These are phyloP conservation scores for Bucco capensis DNA, from an alignment of 2,113 vertebrate species.

Conservation along the genomic window DNA sequence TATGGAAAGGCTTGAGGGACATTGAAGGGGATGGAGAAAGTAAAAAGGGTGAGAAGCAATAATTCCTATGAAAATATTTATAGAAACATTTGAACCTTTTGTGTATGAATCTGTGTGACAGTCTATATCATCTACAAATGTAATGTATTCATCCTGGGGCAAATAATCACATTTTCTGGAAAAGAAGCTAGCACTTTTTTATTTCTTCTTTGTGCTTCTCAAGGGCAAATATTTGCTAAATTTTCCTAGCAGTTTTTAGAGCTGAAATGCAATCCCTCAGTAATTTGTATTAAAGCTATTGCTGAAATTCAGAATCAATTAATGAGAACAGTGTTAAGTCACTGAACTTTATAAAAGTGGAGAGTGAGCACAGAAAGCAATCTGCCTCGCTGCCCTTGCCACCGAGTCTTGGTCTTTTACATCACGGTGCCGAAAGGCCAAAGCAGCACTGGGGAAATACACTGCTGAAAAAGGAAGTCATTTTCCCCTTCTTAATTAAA, in stretches of 20 bases:
- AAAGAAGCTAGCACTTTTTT: background rate
- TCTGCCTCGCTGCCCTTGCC: slow-evolving; percentile 27
- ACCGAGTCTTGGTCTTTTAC: slow-evolving; percentile 13
- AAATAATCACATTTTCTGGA: background rate
- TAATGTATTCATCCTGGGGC: background rate
- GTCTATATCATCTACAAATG: background rate
- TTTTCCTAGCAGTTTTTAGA: background rate
- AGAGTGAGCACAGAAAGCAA: slow-evolving; percentile 6
- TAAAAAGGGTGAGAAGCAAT: background rate
- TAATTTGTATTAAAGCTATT: background rate
- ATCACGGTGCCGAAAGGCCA: slow-evolving; percentile 24
- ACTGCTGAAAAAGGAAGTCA: background rate
- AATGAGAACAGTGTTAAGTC: slow-evolving; percentile 21
- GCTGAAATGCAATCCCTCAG: background rate
- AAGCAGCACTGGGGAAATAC: slow-evolving; percentile 37
- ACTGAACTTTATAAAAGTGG: slow-evolving; percentile 23
- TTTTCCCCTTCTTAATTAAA: slow-evolving; percentile 59
- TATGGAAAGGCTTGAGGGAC: background rate
- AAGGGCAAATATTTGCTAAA: background rate
- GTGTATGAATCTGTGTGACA: background rate
- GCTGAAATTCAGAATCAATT: slow-evolving; percentile 34
- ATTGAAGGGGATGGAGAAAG: background rate
- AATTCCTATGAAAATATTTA: background rate
- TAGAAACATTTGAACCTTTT: background rate
- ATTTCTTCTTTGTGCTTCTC: background rate